Base-by-base conservation (phyloP, 2,888 invertebrate species). In the Drosophila buzzatii region DNA sequence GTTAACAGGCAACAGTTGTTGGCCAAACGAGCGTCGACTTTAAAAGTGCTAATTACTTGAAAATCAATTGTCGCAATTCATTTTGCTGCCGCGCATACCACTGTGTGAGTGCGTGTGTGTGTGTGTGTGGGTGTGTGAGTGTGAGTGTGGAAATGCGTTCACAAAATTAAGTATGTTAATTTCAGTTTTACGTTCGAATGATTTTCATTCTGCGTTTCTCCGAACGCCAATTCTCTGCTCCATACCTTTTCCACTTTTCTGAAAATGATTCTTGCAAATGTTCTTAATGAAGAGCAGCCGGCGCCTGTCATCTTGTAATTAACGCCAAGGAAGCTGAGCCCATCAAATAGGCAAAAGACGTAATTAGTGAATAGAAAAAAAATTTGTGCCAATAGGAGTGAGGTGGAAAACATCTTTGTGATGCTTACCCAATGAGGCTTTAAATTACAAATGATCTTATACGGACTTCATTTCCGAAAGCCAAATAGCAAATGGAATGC, bases 41-140 rank as follows among this genome's bases (percentile, higher is more conserved):
- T 66, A 75, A 63, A 75, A 73, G 55, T 68, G 79, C 88, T 89
- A 89, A 89, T 85, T 85, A 85, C 82, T 79, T 74, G 82, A 68
- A 85, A 90, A 90, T 86, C 81, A 88, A 90, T 85, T 90, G 89
- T 83, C 70, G 86, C 89, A 90, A 90, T 89, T 86, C 75, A 90
- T 83, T 86, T 76, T 53, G 9, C 53, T 23, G 14, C 35, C 39
- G 5, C 18, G 35, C 1, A 20, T 45, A 12, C 37, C 8, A 55
- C 18, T 10, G 16, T 14, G 14, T 37, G 4, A 5, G 5, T 2
- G 6, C 16, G 5, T 37, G 37, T 16, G 2, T n/a, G 7, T 39
- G 39, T n/a, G 3, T 10, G 35, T 35, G 35, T 35, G 35, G 14
- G 37, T 14, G 8, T n/a, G 37, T 27, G 58, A n/a, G n/a, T n/a